Conservation (phyloP, 1,140 invertebrate species). For the Varroa destructor region DNA sequence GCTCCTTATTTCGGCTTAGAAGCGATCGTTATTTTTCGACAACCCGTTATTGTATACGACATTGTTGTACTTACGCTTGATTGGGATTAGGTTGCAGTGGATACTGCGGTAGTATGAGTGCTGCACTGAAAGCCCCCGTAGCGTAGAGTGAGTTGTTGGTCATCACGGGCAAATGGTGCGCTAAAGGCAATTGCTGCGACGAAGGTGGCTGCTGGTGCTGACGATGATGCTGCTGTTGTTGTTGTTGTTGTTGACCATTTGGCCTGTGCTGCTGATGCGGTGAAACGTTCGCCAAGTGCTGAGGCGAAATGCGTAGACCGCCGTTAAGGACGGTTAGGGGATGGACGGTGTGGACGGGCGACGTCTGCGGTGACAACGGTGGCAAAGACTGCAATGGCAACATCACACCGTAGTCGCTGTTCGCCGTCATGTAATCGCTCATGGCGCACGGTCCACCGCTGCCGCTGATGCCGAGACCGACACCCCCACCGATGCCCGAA, state of each 20-base stretch:
- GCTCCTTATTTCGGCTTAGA: too few species aligned
- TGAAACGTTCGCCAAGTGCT: background rate
- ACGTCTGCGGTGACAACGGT: background rate
- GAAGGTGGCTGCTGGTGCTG: background rate
- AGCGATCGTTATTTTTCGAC: too few species aligned
- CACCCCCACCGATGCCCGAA: too few species aligned
- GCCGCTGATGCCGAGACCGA: too few species aligned
- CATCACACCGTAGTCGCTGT: conserved; percentile 24
- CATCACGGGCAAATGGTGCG: conserved; percentile 20
- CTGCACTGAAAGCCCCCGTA: conserved; percentile 6
- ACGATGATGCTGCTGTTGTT: background rate
- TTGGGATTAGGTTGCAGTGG: conserved; percentile 14
- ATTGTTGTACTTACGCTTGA: conserved; percentile 9
- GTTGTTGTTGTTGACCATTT: background rate
- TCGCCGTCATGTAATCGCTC: conserved; percentile 22
- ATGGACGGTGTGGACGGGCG: background rate
- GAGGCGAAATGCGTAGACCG: background rate
- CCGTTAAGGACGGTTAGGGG: background rate
- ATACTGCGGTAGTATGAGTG: conserved; percentile 21
- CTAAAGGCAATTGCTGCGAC: background rate
- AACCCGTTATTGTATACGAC: too few species aligned
- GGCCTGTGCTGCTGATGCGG: too few species aligned
- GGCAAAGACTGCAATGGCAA: conserved; percentile 13
- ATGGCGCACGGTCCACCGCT: background rate
- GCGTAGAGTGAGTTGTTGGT: conserved; percentile 27